Evolutionary conservation across 1,140 invertebrate species (phyloP).

Genomic region (Leptopilina clavipes): DNA sequence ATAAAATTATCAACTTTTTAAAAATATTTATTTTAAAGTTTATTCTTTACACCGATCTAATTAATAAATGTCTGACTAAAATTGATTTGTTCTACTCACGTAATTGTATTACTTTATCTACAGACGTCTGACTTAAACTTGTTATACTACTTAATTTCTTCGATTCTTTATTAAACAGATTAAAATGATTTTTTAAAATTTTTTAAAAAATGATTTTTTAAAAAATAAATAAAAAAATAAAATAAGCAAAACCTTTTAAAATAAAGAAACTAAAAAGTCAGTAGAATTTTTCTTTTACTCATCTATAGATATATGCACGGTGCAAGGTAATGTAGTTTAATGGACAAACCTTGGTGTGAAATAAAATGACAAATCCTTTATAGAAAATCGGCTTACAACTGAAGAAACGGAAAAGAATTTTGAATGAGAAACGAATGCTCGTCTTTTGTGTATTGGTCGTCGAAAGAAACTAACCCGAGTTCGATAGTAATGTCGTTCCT

Average conservation of each 20-base stretch:
- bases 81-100: neutral
- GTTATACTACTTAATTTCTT: too few relatives aligned
- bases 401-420: conserved; percentile 45
- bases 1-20: too few relatives aligned
- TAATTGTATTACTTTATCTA: too few relatives aligned
- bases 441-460: conserved; percentile 48
- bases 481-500: conserved; percentile 55
- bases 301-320: neutral
- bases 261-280: neutral
- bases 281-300: neutral
- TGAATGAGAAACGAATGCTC: conserved; percentile 48
- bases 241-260: neutral
- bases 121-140: too few relatives aligned
- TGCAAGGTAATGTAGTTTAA: neutral
- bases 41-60: too few relatives aligned
- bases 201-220: too few relatives aligned
- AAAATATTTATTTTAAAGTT: too few relatives aligned
- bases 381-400: conserved; percentile 42
- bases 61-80: neutral
- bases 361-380: conserved; percentile 10
- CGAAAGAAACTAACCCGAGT: conserved; percentile 52
- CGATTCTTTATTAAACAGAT: too few relatives aligned
- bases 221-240: neutral
- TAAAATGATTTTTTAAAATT: too few relatives aligned
- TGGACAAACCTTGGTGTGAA: neutral